Evolutionary conservation across 2,888 invertebrate species (phyloP).

Genomic region (Rotaria sp.): DNA sequence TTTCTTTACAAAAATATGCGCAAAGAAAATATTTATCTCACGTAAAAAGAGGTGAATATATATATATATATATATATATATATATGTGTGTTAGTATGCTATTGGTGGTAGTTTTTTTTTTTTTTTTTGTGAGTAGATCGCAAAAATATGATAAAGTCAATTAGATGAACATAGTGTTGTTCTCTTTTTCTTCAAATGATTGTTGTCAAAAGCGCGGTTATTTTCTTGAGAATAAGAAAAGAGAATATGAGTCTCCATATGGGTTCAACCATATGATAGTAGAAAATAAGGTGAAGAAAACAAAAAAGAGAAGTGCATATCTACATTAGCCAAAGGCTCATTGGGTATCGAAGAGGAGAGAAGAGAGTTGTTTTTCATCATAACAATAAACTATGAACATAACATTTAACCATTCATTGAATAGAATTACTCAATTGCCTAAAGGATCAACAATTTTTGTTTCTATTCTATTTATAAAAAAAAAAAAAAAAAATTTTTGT

Average conservation of each 20-base stretch:
- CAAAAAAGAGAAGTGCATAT: neutral
- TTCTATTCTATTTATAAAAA: neutral
- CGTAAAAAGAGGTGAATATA: neutral
- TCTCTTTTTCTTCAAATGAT: neutral
- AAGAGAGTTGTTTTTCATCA: neutral
- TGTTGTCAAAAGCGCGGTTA: neutral
- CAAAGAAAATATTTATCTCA: neutral
- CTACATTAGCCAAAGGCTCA: neutral
- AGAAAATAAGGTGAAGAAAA: neutral
- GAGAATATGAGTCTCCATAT: neutral
- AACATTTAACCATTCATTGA: neutral
- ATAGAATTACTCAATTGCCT: neutral
- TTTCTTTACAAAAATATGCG: neutral
- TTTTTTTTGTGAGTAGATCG: neutral
- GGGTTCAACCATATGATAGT: neutral
- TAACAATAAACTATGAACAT: neutral
- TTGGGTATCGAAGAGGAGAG: neutral
- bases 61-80: too few relatives aligned
- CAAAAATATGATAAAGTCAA: constrained; percentile 10
- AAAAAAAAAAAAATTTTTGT: neutral
- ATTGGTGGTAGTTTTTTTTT: neutral
- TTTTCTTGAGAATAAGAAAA: neutral
- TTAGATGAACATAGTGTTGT: neutral
- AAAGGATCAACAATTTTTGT: neutral
- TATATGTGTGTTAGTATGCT: neutral